A percentile compares a stretch with the other conserved stretches of the same genome.
These are phyloP conservation scores for Helogale parvula DNA, from an alignment of 2,113 vertebrate species.

Conservation along the genomic window DNA sequence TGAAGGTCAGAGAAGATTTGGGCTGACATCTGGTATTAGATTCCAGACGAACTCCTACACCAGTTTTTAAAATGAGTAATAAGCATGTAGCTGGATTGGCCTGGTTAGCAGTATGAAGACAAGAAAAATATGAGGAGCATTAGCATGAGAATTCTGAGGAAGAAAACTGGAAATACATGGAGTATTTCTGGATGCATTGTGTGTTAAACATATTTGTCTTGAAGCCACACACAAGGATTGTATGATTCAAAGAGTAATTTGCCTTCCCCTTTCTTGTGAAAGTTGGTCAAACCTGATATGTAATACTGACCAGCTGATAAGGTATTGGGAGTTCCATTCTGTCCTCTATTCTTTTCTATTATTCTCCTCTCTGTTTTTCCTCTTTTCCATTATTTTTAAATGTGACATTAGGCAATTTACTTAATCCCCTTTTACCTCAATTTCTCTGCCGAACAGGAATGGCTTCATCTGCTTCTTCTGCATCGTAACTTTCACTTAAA, in stretches of 20 bases:
- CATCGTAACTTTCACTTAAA: neutral
- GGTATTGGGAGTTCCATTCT: neutral
- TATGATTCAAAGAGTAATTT: neutral
- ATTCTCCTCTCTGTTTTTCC: neutral
- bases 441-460: neutral
- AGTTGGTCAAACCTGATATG: neutral
- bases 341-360: neutral
- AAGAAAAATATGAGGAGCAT: neutral
- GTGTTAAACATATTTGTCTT: neutral
- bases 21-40: neutral
- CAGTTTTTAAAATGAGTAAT: neutral
- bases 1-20: neutral
- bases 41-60: neutral
- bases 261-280: neutral
- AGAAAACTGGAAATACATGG: neutral
- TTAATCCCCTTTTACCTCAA: neutral
- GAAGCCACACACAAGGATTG: neutral
- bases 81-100: neutral
- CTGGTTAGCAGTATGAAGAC: neutral
- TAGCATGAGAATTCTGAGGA: fast-evolving
- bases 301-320: neutral
- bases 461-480: neutral
- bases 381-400: neutral
- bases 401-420: neutral
- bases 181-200: neutral